Conservation (phyloP, 2,888 invertebrate species). For the Endomychus coccineus region DNA sequence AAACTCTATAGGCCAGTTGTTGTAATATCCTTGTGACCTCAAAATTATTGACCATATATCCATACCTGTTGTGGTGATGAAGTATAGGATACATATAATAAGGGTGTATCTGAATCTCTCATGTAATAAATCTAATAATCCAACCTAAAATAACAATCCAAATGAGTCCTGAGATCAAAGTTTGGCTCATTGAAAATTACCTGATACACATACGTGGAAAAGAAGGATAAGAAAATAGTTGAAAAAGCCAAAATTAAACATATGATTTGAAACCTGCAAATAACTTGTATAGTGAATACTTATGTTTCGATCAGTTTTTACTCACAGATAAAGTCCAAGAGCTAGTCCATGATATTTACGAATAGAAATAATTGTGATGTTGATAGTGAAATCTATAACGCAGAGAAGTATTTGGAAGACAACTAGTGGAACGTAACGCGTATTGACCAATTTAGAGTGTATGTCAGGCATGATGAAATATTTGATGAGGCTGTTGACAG, state of each 20-base stretch:
- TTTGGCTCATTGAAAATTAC: not conserved
- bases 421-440: slow-evolving; percentile 13
- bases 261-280: slow-evolving; percentile 12
- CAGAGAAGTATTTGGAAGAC: slow-evolving; percentile 10
- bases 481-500: too few relatives aligned
- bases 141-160: slow-evolving; percentile 8
- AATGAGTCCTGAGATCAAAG: not conserved
- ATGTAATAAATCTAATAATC: slow-evolving; percentile 12
- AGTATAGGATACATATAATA: slow-evolving; percentile 11
- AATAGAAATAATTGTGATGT: slow-evolving; percentile 6
- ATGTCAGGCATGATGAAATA: too few relatives aligned
- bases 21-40: slow-evolving; percentile 7
- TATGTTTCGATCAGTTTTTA: not conserved
- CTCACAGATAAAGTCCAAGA: slow-evolving; percentile 7
- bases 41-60: slow-evolving; percentile 12
- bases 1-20: slow-evolving; percentile 12
- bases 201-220: slow-evolving; percentile 13
- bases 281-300: not conserved
- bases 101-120: slow-evolving; percentile 12
- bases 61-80: slow-evolving; percentile 9
- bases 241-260: slow-evolving; percentile 13
- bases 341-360: slow-evolving; percentile 10
- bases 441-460: too few relatives aligned
- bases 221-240: slow-evolving; percentile 10
- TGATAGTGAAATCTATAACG: slow-evolving; percentile 10